Percentiles rank a stretch among this genome's conserved stretches.
These are phyloP conservation scores for Squalus acanthias DNA, from an alignment of 2,797 vertebrate species.

Conservation along the genomic window DNA sequence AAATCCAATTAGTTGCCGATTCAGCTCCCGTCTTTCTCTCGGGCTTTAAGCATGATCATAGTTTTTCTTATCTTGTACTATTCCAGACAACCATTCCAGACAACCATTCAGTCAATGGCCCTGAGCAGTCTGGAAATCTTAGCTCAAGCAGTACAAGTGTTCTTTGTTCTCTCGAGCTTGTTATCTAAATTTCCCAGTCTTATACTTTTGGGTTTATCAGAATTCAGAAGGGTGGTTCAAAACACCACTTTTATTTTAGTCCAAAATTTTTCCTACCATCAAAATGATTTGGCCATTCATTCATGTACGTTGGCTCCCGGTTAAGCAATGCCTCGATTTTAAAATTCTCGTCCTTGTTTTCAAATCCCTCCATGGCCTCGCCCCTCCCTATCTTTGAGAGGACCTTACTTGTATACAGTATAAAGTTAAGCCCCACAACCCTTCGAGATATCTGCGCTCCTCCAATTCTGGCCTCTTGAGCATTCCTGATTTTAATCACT, in stretches of 20 bases:
- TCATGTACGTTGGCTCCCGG: neutral
- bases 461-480: too few species aligned
- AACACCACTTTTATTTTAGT: neutral
- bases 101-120: neutral
- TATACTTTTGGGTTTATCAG: neutral
- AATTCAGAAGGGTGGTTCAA: neutral
- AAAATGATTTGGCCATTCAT: neutral
- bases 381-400: too few species aligned
- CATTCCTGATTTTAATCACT: too few species aligned
- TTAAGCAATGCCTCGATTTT: too few species aligned
- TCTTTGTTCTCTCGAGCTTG: neutral
- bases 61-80: neutral
- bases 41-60: neutral
- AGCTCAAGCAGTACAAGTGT: neutral
- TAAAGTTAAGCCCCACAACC: too few species aligned
- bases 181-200: neutral
- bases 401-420: too few species aligned
- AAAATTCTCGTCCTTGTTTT: too few species aligned
- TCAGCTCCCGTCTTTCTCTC: neutral
- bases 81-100: conserved; percentile 6
- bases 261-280: neutral
- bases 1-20: neutral
- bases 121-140: conserved; percentile 1
- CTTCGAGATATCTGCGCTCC: too few species aligned
- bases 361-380: too few species aligned